These are phyloP conservation scores for Pseudomyrmex dendroicus DNA, from an alignment of 1,140 invertebrate species.

Conservation along the genomic window DNA sequence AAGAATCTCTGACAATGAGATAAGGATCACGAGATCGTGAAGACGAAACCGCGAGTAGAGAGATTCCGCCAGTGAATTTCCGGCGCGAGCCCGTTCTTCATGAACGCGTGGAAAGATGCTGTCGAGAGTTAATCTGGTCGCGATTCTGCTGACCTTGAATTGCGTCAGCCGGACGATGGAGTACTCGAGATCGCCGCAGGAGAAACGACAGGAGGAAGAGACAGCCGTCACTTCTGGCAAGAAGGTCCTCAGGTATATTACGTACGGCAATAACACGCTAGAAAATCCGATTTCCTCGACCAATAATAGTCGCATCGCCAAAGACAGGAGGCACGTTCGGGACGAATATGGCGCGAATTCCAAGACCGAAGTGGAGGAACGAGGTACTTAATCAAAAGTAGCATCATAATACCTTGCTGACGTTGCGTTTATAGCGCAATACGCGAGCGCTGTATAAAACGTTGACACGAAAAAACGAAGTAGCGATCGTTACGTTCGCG, in stretches of 20 bases:
- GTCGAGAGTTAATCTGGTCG: slow-evolving; percentile 78
- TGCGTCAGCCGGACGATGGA: slow-evolving; percentile 64
- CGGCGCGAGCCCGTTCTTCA: slow-evolving; percentile 42
- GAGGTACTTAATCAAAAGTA: slow-evolving; percentile 52
- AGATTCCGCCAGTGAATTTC: slow-evolving; percentile 5
- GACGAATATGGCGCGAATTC: slow-evolving; percentile 25
- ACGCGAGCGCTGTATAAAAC: background rate
- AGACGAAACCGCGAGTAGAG: slow-evolving; percentile 2
- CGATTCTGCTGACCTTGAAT: slow-evolving; percentile 70
- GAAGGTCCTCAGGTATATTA: slow-evolving; percentile 38
- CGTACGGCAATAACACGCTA: slow-evolving; percentile 36
- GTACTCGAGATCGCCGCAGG: slow-evolving; percentile 1
- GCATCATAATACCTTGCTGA: background rate
- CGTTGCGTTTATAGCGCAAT: background rate
- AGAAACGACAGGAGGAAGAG: slow-evolving; percentile 15
- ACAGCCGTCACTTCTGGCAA: background rate
- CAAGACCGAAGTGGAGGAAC: slow-evolving; percentile 16
- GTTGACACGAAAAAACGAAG: background rate
- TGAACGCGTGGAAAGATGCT: slow-evolving; percentile 71
- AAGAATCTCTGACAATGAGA: slow-evolving; percentile 50
- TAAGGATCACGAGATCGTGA: slow-evolving; percentile 3
- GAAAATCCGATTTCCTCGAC: background rate
- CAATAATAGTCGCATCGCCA: background rate
- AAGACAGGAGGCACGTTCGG: background rate
- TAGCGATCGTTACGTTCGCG: background rate